A percentile compares a stretch with the other conserved stretches of the same genome.
Evolutionary conservation across 1,140 invertebrate genomes (phyloP).

Genomic region (Sesamia nonagrioides): DNA sequence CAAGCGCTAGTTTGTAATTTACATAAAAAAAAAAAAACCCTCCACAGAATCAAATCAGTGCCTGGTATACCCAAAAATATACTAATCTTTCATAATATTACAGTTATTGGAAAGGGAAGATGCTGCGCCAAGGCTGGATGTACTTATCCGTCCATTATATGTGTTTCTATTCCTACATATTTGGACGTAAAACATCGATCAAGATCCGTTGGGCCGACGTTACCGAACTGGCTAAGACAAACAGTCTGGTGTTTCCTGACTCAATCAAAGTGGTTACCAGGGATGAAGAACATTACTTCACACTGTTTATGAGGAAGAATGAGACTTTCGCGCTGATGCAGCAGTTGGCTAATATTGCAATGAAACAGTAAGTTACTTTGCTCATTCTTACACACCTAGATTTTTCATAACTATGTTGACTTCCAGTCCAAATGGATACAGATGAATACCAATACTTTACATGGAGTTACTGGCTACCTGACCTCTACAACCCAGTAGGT

Average conservation of each 20-base stretch:
- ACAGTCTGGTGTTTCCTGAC: slow-evolving; percentile 94
- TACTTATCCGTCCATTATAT: slow-evolving; percentile 98
- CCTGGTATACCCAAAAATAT: not conserved
- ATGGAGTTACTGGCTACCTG: too few relatives aligned
- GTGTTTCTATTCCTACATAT: slow-evolving; percentile 98
- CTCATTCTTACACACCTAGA: not conserved
- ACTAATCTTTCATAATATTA: slow-evolving; percentile 50
- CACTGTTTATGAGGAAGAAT: slow-evolving; percentile 95
- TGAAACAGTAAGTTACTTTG: slow-evolving; percentile 92
- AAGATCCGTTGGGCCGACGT: slow-evolving; percentile 95
- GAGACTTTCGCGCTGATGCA: slow-evolving; percentile 97
- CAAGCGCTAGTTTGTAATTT: too few relatives aligned
- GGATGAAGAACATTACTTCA: slow-evolving; percentile 95
- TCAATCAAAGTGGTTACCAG: slow-evolving; percentile 95
- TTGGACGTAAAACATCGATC: slow-evolving; percentile 96
- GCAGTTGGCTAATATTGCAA: slow-evolving; percentile 98
- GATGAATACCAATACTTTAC: too few relatives aligned
- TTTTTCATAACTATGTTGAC: too few relatives aligned
- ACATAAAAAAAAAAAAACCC: too few relatives aligned
- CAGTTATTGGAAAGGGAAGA: slow-evolving; percentile 97
- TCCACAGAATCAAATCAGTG: too few relatives aligned
- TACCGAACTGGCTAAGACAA: slow-evolving; percentile 91
- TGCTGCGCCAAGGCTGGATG: slow-evolving; percentile 98
- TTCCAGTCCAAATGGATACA: too few relatives aligned
- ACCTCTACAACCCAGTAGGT: too few relatives aligned